phyloP scores from a whole-genome alignment of 2,113 vertebrate genomes.

The Heterocephalus glaber region DNA sequence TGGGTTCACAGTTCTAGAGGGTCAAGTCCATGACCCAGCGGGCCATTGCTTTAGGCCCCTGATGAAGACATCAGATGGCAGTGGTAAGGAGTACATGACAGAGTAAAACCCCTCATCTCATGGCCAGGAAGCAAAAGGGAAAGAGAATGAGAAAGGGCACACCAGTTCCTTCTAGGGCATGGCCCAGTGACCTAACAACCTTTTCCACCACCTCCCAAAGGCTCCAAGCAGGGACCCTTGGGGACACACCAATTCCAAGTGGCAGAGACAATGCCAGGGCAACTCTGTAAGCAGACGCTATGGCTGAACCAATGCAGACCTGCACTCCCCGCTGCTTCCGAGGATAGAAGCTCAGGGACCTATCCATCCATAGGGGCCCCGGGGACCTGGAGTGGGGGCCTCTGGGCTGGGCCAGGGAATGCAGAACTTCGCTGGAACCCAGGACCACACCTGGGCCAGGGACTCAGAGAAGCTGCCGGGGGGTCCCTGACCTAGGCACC shows the following conservation, averaged over 20 bases:
- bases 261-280: not conserved
- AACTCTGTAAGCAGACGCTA: not conserved
- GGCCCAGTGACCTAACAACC: too few species aligned
- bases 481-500: not conserved
- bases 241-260: not conserved
- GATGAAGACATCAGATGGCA: not conserved
- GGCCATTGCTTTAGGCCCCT: not conserved
- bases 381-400: not conserved
- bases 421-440: too few species aligned
- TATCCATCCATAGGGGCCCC: not conserved
- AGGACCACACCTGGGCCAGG: not conserved
- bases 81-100: not conserved
- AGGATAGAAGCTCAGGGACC: not conserved
- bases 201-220: not conserved
- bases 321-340: rapidly evolving
- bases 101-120: not conserved
- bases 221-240: too few species aligned
- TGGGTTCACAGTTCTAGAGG: not conserved
- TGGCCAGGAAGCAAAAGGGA: not conserved
- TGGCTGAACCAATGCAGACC: rapidly evolving
- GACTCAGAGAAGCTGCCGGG: not conserved
- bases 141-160: not conserved
- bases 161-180: not conserved
- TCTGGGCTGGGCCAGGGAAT: not conserved
- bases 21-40: rapidly evolving